phyloP scores from a whole-genome alignment of 2,797 vertebrate species.

The Buphagus erythrorhynchus region DNA sequence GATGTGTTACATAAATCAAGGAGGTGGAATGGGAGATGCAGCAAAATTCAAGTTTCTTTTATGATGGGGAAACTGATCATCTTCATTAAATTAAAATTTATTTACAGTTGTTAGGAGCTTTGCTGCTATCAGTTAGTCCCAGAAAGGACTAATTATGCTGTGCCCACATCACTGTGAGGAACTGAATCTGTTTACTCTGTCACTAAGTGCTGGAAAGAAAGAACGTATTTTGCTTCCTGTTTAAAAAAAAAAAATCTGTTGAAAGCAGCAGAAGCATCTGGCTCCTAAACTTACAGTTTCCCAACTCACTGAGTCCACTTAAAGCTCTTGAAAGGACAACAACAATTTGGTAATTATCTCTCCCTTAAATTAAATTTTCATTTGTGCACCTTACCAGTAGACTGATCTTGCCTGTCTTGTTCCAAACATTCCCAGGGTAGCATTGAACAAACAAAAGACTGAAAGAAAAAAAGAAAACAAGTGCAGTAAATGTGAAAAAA shows the following conservation, averaged over 20 bases:
- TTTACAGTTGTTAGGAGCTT: background rate
- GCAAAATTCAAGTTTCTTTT: background rate
- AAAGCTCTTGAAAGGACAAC: background rate
- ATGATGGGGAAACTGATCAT: background rate
- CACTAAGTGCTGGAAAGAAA: background rate
- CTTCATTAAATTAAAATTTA: background rate
- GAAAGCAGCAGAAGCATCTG: conserved; percentile 12
- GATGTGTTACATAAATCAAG: background rate
- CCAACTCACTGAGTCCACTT: background rate
- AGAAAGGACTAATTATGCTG: background rate
- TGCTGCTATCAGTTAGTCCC: background rate
- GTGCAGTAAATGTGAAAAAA: background rate
- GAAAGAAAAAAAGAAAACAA: background rate
- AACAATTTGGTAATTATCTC: background rate
- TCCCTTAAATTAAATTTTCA: background rate
- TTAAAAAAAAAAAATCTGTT: background rate
- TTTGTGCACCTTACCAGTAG: background rate
- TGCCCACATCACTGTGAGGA: background rate
- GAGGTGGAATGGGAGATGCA: background rate
- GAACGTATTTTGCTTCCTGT: background rate
- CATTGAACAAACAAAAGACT: background rate
- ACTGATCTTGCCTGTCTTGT: rapidly evolving
- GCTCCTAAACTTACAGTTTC: background rate
- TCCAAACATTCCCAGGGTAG: background rate
- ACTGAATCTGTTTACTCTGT: background rate